These are phyloP conservation scores for Julus scandinavius DNA, from an alignment of 2,888 invertebrate genomes.

Conservation along the genomic window DNA sequence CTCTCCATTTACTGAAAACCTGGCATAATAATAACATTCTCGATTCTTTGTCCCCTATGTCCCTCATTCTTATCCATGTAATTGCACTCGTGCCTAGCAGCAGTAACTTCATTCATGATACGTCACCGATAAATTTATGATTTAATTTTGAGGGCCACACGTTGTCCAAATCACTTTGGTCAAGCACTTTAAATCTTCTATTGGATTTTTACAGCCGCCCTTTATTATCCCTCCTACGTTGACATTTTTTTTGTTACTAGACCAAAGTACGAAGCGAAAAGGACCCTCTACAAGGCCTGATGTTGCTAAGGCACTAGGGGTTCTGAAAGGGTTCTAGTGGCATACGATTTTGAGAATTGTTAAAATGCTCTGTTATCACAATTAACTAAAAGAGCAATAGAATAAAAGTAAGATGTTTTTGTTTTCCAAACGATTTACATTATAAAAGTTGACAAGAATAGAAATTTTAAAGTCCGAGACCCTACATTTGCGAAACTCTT, in stretches of 20 bases:
- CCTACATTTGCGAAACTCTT: no score
- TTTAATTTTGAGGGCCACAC: slow-evolving; percentile 35
- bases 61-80: slow-evolving; percentile 37
- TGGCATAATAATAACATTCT: slow-evolving; percentile 36
- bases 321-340: slow-evolving; percentile 2
- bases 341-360: neutral
- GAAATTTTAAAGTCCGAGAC: no score
- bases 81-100: slow-evolving; percentile 33
- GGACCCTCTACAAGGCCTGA: neutral
- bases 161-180: slow-evolving; percentile 35
- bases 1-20: slow-evolving; percentile 29
- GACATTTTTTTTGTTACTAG: slow-evolving; percentile 7
- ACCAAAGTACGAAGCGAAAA: neutral
- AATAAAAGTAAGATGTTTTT: no score
- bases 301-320: neutral
- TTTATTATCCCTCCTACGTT: slow-evolving; percentile 3
- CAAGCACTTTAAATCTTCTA: slow-evolving; percentile 39
- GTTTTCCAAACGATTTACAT: no score
- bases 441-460: no score
- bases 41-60: neutral
- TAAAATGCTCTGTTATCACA: neutral
- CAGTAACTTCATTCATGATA: slow-evolving; percentile 39
- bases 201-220: slow-evolving; percentile 29
- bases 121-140: slow-evolving; percentile 36
- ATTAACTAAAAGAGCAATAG: neutral